Evolutionary conservation across 2,888 invertebrate species (phyloP), one percentile per base, ranked within the genome.

Genomic region (Erebia epiphron): DNA sequence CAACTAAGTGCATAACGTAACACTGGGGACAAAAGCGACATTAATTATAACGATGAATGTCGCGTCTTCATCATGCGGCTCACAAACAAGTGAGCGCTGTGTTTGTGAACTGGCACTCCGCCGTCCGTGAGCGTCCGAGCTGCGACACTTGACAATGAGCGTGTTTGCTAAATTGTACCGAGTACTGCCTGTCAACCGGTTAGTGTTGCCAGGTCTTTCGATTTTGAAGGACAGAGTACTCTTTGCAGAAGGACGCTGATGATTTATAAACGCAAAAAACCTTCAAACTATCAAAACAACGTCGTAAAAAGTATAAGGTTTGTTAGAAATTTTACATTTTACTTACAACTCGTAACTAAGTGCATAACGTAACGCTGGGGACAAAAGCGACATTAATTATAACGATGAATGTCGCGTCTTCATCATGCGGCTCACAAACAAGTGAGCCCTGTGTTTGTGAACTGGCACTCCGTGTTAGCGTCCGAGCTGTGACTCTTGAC

Each of bases 61-160:
- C 79, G 80, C 80, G 80, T 83, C 81, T 88, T 85, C 84, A 83
- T 88, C 85, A 86, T 77, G 81, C 81, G 84, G 83, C 77, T 72
- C 72, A 80, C 78, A 79, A 80, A 77, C 78, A 76, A 73, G 76
- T 77, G 73, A 73, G 67, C 68, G 72, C 71, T 73, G 70, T 74
- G 75, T 75, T 73, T 72, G 72, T 74, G 74, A 71, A 69, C 71
- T 70, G 73, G 75, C 77, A 83, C 82, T 83, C 77, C 81, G 83
- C 82, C 82, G 81, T 78, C 78, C 78, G 80, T 79, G 79, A 68
- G 66, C 74, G 70, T 68, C 75, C 80, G 71, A 76, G 77, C 78
- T 77, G 77, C 76, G 79, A 77, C 82, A 80, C 83, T 82, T 79
- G 76, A 83, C 82, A 84, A 82, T 85, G 82, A 84, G 81, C 81